Conservation (phyloP, 2,797 vertebrate species). For the Characodon lateralis region DNA sequence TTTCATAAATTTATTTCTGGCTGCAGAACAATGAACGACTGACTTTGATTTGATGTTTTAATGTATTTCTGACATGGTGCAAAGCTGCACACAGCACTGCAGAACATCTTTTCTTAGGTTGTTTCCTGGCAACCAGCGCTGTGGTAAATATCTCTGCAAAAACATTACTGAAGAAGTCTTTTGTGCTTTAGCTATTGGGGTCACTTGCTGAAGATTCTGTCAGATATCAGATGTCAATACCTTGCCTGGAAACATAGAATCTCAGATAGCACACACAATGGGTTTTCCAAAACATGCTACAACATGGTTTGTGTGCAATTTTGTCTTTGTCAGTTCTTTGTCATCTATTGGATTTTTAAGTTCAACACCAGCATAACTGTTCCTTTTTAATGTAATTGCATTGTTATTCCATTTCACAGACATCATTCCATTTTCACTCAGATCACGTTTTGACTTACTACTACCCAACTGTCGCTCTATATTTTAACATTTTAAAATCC, state of each 20-base stretch:
- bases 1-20: background rate
- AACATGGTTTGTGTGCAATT: background rate
- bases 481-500: background rate
- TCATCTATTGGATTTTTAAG: background rate
- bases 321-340: background rate
- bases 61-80: slow-evolving; percentile 1
- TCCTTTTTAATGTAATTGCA: background rate
- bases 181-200: background rate
- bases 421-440: background rate
- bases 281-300: background rate
- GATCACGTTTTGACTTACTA: background rate
- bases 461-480: background rate
- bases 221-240: background rate
- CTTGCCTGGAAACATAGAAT: background rate
- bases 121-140: slow-evolving; percentile 10
- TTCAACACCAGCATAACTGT: background rate
- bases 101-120: background rate
- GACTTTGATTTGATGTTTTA: slow-evolving; percentile 2
- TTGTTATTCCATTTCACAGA: background rate
- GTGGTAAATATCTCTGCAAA: background rate
- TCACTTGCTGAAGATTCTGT: background rate
- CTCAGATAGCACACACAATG: background rate
- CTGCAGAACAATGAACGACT: background rate
- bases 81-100: slow-evolving; percentile 1
- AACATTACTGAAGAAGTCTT: background rate